These are phyloP conservation scores for Setipinna tenuifilis DNA, from an alignment of 2,797 vertebrate genomes.

Conservation along the genomic window DNA sequence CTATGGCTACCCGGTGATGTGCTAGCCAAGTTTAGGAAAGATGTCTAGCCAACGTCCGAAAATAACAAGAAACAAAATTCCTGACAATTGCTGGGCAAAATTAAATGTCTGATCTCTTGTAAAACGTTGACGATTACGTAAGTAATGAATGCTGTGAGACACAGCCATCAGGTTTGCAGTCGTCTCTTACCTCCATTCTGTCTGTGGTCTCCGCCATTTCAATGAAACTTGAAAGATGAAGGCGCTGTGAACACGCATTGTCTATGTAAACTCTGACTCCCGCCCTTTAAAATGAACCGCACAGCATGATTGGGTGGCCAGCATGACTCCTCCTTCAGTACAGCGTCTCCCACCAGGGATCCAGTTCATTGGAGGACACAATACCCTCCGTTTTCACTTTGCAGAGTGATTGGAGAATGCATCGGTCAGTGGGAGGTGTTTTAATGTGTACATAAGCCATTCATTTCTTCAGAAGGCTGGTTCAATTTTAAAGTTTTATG, in stretches of 20 bases:
- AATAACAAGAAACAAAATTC: neutral
- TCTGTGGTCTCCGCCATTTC: conserved; percentile 85
- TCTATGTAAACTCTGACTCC: conserved; percentile 47
- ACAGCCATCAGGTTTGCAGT: neutral
- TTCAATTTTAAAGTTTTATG: no score
- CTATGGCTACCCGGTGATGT: neutral
- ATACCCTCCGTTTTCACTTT: neutral
- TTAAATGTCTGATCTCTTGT: neutral
- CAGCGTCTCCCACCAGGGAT: neutral
- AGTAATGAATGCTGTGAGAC: neutral
- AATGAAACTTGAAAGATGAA: conserved; percentile 54
- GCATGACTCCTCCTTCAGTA: conserved; percentile 1
- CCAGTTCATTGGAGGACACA: neutral
- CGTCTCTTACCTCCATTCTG: conserved; percentile 78
- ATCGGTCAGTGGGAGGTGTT: neutral
- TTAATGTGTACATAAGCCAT: neutral
- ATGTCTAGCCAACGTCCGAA: neutral
- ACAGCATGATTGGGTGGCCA: neutral
- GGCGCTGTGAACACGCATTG: conserved; percentile 1
- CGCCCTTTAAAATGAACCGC: conserved; percentile 37
- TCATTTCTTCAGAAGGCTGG: neutral
- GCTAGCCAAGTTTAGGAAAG: conserved; percentile 6
- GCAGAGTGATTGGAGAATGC: neutral
- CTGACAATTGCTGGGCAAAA: neutral
- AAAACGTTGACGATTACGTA: neutral